Base-by-base conservation (phyloP, 2,888 invertebrate genomes). In the Disparrhopalites patrizii region DNA sequence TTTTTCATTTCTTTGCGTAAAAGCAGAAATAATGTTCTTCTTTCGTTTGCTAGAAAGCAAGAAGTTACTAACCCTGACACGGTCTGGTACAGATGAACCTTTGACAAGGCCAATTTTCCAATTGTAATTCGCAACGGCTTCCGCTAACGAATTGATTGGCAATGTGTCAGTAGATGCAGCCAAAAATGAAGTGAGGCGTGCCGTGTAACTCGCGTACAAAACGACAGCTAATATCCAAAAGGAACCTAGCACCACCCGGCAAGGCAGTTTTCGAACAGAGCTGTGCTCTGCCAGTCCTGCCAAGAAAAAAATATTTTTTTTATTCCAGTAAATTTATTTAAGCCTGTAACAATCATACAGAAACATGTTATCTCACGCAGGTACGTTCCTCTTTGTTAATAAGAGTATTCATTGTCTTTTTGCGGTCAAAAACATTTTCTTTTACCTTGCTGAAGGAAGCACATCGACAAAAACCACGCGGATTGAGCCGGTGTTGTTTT, bases 201-300 rank as follows among this genome's bases (percentile, higher is more conserved):
- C 74, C 3, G 71, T 74, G 60, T 74, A 74, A 31, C 68, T 67
- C 13, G 72, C 67, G 55, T 73, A 74, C 3, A 74, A 52, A 10
- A 73, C 67, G 10, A 74, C 70, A 10, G 72, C 64, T 10, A 74
- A 66, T 8, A 74, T 47, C 74, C 74, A 74, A 56, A 74, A 73
- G 3, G 70, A 68, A 7, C 70, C 73, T 15, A 70, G 43, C 0
- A 63, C 71, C n/a, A 74, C 65, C 8, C 74, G 63, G 28, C 68
- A 70, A 2, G 74, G 74, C 20, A 70, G 67, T 28, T 61, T 68
- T 40, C 56, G 56, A 33, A 73, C 65, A 3, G 65, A 43, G 1
- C 68, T 66, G 47, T 74, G 74, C 18, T 70, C 74, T 3, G 67
- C 62, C 47, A 70, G 70, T 8, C 72, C 74, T 73, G 27, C 50